Evolutionary conservation across 1,140 invertebrate genomes (phyloP).

Genomic region (Magallana gigas): DNA sequence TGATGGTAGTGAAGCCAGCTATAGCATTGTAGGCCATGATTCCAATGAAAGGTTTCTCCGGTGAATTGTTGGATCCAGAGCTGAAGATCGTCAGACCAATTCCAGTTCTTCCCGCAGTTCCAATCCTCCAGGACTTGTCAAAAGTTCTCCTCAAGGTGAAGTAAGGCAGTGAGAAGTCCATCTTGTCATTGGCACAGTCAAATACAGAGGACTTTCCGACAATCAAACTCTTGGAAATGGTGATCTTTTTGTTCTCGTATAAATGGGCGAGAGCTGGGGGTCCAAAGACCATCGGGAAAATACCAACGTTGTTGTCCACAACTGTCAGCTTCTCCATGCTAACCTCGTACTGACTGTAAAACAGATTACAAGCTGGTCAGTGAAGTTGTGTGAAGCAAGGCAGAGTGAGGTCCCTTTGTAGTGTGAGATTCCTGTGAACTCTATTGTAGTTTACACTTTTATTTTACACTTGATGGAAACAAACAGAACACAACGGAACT

Average conservation of each 20-base stretch:
- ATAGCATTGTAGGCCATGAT: constrained; percentile 46
- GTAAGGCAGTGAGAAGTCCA: constrained; percentile 14
- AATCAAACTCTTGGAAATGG: constrained; percentile 20
- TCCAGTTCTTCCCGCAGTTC: constrained; percentile 14
- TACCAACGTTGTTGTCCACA: constrained; percentile 26
- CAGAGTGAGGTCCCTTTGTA: no score
- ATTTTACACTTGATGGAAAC: no score
- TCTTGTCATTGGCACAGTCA: constrained; percentile 55
- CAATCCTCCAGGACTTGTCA: constrained; percentile 32
- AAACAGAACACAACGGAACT: no score
- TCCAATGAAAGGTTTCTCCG: constrained; percentile 34
- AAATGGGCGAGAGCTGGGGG: constrained; percentile 29
- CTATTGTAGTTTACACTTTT: no score
- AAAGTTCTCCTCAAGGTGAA: constrained; percentile 13
- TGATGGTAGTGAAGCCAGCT: constrained; percentile 24
- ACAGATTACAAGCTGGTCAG: no score
- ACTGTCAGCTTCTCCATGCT: not conserved
- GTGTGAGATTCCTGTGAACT: no score
- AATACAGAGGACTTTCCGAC: constrained; percentile 44
- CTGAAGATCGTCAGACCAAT: not conserved
- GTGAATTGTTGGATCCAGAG: not conserved
- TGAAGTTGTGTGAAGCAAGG: no score
- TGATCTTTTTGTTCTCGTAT: not conserved
- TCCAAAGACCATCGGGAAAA: constrained; percentile 36
- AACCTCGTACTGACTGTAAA: not conserved